Evolutionary conservation across 1,140 invertebrate species (phyloP), one percentile per base, ranked within the genome.

Genomic region (Scaptomyza graminum): DNA sequence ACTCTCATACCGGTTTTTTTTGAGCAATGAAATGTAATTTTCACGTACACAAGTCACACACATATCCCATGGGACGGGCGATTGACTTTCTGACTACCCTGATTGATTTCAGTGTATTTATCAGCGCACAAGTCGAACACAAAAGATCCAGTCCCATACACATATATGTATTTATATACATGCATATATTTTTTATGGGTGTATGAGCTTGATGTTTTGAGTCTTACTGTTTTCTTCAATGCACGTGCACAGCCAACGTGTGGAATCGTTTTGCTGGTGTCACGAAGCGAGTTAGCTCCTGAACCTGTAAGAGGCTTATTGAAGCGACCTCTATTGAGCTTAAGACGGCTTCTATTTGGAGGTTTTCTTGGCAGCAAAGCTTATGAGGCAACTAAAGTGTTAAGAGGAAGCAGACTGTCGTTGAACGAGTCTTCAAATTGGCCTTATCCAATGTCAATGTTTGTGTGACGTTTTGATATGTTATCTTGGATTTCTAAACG

Each of bases 51-150:
- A 67, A 22, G 18, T 22, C 28, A 31, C 25, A 84, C 57, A 74
- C 80, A 83, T 67, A 80, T 65, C 69, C 76, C 66, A 79, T 64
- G 67, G 34, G 54, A 59, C 73, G 22, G 46, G 18, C 34, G 46
- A 46, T 65, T 66, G 56, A 34, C 74, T 70, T 78, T 73, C 77
- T 56, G 81, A 68, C 66, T 63, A 74, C 44, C 78, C 82, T 75
- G 83, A 85, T 85, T 87, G 81, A 87, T 85, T 81, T 87, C 55
- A 68, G 56, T 74, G 64, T 75, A 87, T 85, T 87, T 79, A 69
- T 87, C 74, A 83, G 55, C 11, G 28, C 15, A 15, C 56, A 34
- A 13, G 31, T 25, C 37, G 4, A 37, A 50, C 34, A 37, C 13
- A 39, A 18, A 63, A n/a, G 57, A n/a, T 28, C 7, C 34, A 50